These are phyloP conservation scores for Epinotia brunnichana DNA, from an alignment of 2,888 invertebrate genomes.

Conservation along the genomic window DNA sequence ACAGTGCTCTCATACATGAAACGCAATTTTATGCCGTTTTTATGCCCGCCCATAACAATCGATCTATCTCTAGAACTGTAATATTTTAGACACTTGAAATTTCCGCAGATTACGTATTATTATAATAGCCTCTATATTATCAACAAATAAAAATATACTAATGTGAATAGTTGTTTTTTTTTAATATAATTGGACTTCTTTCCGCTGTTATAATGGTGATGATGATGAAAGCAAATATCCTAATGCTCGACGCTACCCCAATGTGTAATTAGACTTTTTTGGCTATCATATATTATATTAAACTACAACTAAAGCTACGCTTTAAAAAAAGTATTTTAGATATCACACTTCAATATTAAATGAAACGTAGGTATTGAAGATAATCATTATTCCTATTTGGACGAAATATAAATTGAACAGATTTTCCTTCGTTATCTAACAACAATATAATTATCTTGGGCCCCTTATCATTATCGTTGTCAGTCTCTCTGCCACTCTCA, in stretches of 20 bases:
- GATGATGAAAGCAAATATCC: background rate
- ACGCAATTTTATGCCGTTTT: no score
- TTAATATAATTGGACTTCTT: no score
- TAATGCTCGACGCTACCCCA: background rate
- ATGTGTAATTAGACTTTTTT: background rate
- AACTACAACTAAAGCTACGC: background rate
- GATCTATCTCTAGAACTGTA: no score
- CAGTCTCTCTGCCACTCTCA: constrained; percentile 48
- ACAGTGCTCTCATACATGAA: no score
- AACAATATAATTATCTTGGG: constrained; percentile 35
- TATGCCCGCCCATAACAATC: no score
- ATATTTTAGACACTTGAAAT: no score
- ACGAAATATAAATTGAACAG: constrained; percentile 5
- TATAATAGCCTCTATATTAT: no score
- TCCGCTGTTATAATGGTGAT: no score
- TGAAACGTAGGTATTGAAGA: background rate
- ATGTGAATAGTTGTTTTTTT: no score
- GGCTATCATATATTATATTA: background rate
- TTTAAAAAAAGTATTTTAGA: background rate
- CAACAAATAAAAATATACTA: no score
- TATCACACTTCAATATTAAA: background rate
- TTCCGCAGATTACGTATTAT: no score
- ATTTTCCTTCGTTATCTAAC: constrained; percentile 19
- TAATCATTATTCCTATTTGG: background rate
- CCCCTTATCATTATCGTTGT: constrained; percentile 27